Evolutionary conservation across 2,113 vertebrate species (phyloP).

Genomic region (Stigmatopora argus): DNA sequence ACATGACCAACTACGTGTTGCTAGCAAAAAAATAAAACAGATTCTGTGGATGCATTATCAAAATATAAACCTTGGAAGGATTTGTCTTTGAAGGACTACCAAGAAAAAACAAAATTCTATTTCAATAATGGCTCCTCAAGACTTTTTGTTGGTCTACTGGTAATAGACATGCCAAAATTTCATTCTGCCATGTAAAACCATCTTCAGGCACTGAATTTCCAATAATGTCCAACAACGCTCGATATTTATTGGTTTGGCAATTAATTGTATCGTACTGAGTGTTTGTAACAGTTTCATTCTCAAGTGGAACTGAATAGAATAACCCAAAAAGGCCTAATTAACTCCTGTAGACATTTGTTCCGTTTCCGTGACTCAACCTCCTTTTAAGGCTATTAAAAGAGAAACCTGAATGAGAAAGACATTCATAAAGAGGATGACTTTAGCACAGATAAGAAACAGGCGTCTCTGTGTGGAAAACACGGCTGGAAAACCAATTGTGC

Average conservation of each 20-base stretch:
- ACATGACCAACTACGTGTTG: too few species aligned
- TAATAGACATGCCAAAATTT: neutral
- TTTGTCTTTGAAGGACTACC: neutral
- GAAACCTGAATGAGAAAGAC: neutral
- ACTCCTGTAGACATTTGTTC: neutral
- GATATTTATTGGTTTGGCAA: neutral
- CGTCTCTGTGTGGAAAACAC: neutral
- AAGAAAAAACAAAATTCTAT: neutral
- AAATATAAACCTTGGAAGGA: too few species aligned
- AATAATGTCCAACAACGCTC: neutral
- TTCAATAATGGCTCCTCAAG: neutral
- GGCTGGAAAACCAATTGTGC: neutral
- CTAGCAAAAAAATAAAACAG: neutral
- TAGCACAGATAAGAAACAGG: neutral
- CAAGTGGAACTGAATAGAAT: neutral
- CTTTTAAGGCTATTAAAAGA: conserved; percentile 1
- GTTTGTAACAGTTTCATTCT: neutral
- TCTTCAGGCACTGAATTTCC: neutral
- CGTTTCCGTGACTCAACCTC: neutral
- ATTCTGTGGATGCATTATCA: neutral
- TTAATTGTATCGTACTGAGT: neutral
- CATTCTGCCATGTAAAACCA: neutral
- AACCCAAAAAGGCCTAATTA: neutral
- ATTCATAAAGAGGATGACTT: neutral
- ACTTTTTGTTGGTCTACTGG: neutral